phyloP scores from a whole-genome alignment of 2,888 invertebrate genomes.

The Xiphydria camelus region DNA sequence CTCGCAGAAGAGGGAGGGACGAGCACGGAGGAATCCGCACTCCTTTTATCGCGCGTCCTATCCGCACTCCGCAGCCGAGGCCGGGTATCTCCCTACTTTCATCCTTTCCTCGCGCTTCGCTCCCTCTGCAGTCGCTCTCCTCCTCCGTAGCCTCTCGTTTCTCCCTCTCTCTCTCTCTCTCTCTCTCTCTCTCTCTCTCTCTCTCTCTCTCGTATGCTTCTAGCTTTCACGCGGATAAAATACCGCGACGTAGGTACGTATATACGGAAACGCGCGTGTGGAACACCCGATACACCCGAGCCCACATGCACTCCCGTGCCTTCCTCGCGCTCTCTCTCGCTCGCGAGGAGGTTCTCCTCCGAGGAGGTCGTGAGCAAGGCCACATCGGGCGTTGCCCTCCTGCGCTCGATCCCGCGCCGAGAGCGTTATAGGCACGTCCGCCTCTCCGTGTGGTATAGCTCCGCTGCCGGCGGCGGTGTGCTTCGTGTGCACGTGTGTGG shows the following conservation, averaged over 20 bases:
- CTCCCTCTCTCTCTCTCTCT: not conserved
- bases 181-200: slow-evolving; percentile 4
- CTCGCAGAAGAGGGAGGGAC: too few species aligned
- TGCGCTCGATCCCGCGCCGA: slow-evolving; percentile 32
- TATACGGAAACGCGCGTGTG: slow-evolving; percentile 9
- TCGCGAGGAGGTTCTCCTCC: slow-evolving; percentile 23
- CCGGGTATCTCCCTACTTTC: slow-evolving; percentile 19
- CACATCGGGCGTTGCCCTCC: slow-evolving; percentile 53
- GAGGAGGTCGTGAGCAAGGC: slow-evolving; percentile 56
- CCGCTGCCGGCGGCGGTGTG: too few species aligned
- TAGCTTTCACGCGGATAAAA: slow-evolving; percentile 7
- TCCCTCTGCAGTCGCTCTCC: slow-evolving; percentile 9
- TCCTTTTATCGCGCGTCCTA: too few species aligned
- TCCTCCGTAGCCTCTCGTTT: slow-evolving; percentile 20
- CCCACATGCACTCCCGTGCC: slow-evolving; percentile 3
- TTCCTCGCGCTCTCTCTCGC: not conserved
- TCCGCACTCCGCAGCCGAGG: slow-evolving; percentile 13
- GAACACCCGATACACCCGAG: slow-evolving; percentile 4
- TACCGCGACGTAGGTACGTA: slow-evolving; percentile 11
- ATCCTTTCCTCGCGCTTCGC: slow-evolving; percentile 10
- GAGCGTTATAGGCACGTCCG: too few species aligned
- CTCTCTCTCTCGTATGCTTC: slow-evolving; percentile 8
- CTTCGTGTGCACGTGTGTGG: not conserved
- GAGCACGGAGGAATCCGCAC: too few species aligned
- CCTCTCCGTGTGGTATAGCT: too few species aligned